Conservation (phyloP, 1,140 invertebrate genomes). For the Papilio xuthus region DNA sequence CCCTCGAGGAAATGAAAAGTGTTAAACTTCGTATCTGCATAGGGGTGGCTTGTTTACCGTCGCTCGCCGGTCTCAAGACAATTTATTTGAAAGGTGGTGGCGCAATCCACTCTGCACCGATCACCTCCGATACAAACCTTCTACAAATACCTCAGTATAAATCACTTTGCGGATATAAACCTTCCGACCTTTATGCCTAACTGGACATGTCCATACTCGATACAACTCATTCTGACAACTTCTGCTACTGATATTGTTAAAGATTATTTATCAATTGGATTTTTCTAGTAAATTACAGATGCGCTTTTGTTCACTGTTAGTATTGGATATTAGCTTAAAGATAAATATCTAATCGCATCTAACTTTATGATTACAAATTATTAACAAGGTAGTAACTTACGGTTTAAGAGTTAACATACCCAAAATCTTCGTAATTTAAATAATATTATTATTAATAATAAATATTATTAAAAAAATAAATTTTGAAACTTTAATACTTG, state of each 20-base stretch:
- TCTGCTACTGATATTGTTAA: slow-evolving; percentile 56
- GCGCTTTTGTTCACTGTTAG: not conserved
- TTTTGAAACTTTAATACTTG: not conserved
- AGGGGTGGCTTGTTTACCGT: slow-evolving; percentile 74
- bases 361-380: no score
- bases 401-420: no score
- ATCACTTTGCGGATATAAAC: slow-evolving; percentile 67
- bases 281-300: not conserved
- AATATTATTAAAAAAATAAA: no score
- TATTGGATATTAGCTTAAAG: not conserved
- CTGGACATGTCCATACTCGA: slow-evolving; percentile 47
- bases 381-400: no score
- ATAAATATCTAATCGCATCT: no score
- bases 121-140: slow-evolving; percentile 58
- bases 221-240: slow-evolving; percentile 11
- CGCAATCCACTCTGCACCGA: slow-evolving; percentile 74
- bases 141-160: slow-evolving; percentile 63
- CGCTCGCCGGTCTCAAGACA: slow-evolving; percentile 72
- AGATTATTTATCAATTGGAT: not conserved
- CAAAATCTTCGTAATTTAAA: no score
- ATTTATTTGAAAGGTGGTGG: slow-evolving; percentile 79
- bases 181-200: slow-evolving; percentile 61
- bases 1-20: slow-evolving; percentile 63
- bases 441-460: no score
- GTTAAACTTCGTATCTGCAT: slow-evolving; percentile 71